Evolutionary conservation across 2,797 vertebrate genomes (phyloP), one percentile per base, ranked within the genome.

Genomic region (Meriones psammophilus): DNA sequence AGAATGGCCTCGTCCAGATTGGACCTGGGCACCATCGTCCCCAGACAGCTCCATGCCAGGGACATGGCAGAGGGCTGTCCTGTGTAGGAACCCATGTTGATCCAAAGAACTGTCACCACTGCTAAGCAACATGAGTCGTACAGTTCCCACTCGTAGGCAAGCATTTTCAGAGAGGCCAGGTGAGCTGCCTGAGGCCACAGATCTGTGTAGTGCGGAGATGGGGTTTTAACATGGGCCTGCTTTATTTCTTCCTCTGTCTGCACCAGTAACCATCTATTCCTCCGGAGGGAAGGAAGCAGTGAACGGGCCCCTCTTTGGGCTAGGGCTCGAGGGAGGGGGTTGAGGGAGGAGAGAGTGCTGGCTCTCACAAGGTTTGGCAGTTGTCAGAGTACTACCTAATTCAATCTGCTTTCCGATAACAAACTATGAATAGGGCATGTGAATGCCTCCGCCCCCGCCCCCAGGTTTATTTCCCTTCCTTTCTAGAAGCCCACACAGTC

Each of bases 1-100:
- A 28, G 24, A 78, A 73, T 1, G 33, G 60, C 4, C 36, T 50
- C 3, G 56, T 77, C 30, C 54, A 46, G 30, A 26, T 9, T 56
- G n/a, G 15, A 9, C 24, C 50, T 10, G 3, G 24, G 26, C 36
- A 46, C 8, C 50, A 50, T 17, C 17, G 5, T 39, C 50, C 13
- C 8, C 20, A 9, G 8, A 5, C 15, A 7, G 4, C 26, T 15
- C 28, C 4, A 6, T 0, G 46, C 14, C 3, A 3, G 46, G 30
- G 36, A 42, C n/a, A 8, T 22, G 0, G 28, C 5, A 13, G 33
- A 58, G 50, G 36, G 33, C 78, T 30, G 18, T 60, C 46, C 50
- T 15, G 4, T 1, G 68, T 33, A 15, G 3, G 71, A 28, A 8
- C 12, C 14, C 12, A 0, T 4, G 64, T 5, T 24, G 28, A 15